Conservation (phyloP, 2,797 vertebrate species). For the Sus cebifrons region DNA sequence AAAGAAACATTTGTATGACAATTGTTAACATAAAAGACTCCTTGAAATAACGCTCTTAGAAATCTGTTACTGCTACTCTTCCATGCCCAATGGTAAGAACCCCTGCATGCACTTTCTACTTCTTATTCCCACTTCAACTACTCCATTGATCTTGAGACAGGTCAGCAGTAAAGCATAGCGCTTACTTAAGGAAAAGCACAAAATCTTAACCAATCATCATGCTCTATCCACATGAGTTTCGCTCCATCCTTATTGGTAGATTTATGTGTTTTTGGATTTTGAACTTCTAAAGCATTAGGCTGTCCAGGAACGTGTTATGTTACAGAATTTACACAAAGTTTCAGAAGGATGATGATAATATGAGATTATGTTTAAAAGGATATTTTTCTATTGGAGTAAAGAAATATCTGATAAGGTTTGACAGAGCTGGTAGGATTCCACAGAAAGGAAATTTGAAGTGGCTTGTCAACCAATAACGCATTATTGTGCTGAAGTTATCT, state of each 20-base stretch:
- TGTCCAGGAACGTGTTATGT: background rate
- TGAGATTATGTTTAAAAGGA: constrained; percentile 72
- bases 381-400: constrained; percentile 80
- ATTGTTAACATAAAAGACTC: constrained; percentile 35
- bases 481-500: constrained; percentile 83
- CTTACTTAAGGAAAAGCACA: constrained; percentile 25
- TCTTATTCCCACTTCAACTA: constrained; percentile 33
- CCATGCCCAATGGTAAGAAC: background rate
- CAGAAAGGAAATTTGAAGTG: constrained; percentile 84
- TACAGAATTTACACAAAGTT: background rate
- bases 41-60: constrained; percentile 64
- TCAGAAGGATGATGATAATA: constrained; percentile 50
- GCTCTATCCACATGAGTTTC: background rate
- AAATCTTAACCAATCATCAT: background rate
- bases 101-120: background rate
- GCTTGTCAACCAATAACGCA: constrained; percentile 81
- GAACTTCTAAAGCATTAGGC: background rate
- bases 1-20: constrained; percentile 59
- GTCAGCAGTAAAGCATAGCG: background rate
- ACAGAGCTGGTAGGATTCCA: constrained; percentile 68
- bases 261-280: background rate
- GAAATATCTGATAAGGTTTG: constrained; percentile 75
- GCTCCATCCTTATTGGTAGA: background rate
- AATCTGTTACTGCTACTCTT: constrained; percentile 48
- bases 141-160: constrained; percentile 42